Evolutionary conservation across 2,113 vertebrate genomes (phyloP).

Genomic region (Calypte anna): DNA sequence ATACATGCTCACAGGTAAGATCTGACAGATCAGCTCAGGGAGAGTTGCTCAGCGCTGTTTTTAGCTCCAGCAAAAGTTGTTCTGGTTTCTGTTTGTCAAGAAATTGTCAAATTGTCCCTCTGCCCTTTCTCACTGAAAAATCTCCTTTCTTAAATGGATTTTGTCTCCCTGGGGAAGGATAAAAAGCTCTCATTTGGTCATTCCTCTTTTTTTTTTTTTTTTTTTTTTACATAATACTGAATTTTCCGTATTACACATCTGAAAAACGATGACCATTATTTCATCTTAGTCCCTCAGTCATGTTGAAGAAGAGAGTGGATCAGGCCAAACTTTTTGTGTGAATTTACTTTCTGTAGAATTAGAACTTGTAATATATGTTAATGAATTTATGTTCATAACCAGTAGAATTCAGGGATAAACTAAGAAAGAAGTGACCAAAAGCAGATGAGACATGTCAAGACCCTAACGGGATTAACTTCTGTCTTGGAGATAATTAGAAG

Average conservation of each 20-base stretch:
- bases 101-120: neutral
- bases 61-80: neutral
- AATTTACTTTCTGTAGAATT: no score
- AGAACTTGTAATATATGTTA: no score
- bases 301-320: no score
- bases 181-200: neutral
- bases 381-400: no score
- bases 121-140: neutral
- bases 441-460: no score
- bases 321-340: no score
- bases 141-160: neutral
- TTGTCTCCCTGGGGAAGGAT: neutral
- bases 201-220: neutral
- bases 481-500: no score
- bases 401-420: no score
- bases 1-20: slow-evolving; percentile 88
- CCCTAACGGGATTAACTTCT: no score
- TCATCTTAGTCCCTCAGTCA: neutral
- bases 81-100: neutral
- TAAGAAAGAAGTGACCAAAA: no score
- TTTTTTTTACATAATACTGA: no score
- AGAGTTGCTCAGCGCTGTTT: neutral
- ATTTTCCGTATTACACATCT: neutral
- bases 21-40: neutral
- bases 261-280: neutral